Evolutionary conservation across 2,113 vertebrate species (phyloP).

Genomic region (Vimba vimba): DNA sequence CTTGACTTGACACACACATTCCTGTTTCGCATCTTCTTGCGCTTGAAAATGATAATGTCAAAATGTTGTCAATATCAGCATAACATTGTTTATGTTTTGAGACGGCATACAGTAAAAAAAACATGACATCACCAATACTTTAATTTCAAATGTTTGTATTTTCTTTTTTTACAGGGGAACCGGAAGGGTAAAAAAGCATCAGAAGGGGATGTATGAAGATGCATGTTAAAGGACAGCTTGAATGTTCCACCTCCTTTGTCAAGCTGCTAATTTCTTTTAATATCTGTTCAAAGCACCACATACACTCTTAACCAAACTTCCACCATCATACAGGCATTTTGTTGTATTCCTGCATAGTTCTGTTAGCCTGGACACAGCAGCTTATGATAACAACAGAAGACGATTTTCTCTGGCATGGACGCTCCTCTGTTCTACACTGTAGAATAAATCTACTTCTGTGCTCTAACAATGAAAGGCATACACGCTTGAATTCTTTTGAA

Average conservation of each 20-base stretch:
- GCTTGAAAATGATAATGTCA: too few relatives aligned
- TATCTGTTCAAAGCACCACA: not conserved
- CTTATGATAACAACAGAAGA: not conserved
- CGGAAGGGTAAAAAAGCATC: slow-evolving; percentile 86
- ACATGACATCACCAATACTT: not conserved
- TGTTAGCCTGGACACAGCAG: not conserved
- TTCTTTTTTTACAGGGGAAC: slow-evolving; percentile 76
- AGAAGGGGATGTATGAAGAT: slow-evolving; percentile 82
- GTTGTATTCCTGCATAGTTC: not conserved
- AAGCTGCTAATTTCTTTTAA: slow-evolving; percentile 4
- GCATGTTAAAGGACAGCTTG: not conserved
- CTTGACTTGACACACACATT: too few relatives aligned
- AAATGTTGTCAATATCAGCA: too few relatives aligned
- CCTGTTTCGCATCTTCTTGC: too few relatives aligned
- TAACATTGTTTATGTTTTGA: not conserved
- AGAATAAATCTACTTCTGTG: not conserved
- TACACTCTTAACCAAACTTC: not conserved
- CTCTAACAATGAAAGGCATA: slow-evolving; percentile 2
- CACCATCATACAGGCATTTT: slow-evolving; percentile 1
- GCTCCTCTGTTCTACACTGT: not conserved
- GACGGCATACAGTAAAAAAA: not conserved
- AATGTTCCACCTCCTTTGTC: not conserved
- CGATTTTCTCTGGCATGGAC: not conserved
- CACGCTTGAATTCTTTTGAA: slow-evolving; percentile 47
- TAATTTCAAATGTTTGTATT: not conserved